A percentile compares a stretch with the other conserved stretches of the same genome.
phyloP scores from a whole-genome alignment of 2,888 invertebrate genomes.

The Amiota minor region DNA sequence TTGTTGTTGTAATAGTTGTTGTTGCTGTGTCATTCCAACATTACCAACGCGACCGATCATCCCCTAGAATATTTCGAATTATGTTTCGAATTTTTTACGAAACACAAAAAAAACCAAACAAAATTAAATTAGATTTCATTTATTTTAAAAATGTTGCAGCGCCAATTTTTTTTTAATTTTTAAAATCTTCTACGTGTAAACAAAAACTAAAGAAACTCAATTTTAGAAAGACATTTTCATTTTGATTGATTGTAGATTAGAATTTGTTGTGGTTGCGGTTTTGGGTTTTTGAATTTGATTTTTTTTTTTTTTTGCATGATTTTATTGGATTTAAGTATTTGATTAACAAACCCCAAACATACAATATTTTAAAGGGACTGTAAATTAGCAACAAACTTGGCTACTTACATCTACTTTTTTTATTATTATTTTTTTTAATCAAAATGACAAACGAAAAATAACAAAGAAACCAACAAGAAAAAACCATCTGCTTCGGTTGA shows the following conservation, averaged over 20 bases:
- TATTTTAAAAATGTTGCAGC: not conserved
- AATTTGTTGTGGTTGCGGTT: conserved; percentile 5
- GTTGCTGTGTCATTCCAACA: conserved; percentile 72
- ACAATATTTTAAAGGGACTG: conserved; percentile 31
- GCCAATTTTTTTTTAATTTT: not conserved
- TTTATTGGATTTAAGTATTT: not conserved
- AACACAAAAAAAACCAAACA: conserved; percentile 48
- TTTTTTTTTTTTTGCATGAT: conserved; percentile 36
- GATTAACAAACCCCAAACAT: conserved; percentile 9
- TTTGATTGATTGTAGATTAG: conserved; percentile 10
- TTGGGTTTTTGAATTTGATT: conserved; percentile 27
- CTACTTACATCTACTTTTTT: conserved; percentile 16
- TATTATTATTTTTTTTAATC: not conserved
- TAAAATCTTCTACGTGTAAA: conserved; percentile 2
- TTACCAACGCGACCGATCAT: conserved; percentile 75
- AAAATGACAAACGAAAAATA: too few relatives aligned
- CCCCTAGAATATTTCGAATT: conserved; percentile 69
- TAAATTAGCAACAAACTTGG: conserved; percentile 28
- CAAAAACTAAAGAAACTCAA: conserved; percentile 51
- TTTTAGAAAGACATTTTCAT: conserved; percentile 33
- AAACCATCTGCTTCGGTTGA: too few relatives aligned
- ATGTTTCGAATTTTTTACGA: conserved; percentile 45
- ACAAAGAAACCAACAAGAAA: too few relatives aligned
- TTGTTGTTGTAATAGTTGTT: conserved; percentile 68
- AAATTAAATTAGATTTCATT: conserved; percentile 13